Evolutionary conservation across 2,888 invertebrate genomes (phyloP).

Genomic region (Listrodromus nycthemerus): DNA sequence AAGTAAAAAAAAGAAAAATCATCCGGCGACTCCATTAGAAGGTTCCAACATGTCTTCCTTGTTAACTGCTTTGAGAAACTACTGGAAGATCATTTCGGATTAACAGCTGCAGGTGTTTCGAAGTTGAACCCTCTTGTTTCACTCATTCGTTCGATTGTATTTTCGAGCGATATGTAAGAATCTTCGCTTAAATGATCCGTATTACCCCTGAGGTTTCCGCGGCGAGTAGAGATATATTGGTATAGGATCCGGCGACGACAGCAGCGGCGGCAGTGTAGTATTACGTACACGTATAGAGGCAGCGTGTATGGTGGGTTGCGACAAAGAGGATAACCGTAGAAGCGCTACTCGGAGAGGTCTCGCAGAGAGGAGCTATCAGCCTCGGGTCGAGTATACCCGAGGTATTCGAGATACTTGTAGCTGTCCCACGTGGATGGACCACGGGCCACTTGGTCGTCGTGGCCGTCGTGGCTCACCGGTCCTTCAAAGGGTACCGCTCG

Average conservation of each 20-base stretch:
- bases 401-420: slow-evolving; percentile 84
- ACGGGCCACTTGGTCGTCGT: slow-evolving; percentile 78
- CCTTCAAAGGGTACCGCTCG: slow-evolving; percentile 82
- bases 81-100: neutral
- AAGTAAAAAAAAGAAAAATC: neutral
- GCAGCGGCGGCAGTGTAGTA: slow-evolving; percentile 59
- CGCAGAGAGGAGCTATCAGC: slow-evolving; percentile 75
- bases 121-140: neutral
- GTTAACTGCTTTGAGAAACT: neutral
- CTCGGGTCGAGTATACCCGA: slow-evolving; percentile 74
- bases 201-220: slow-evolving; percentile 6
- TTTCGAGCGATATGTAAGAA: neutral
- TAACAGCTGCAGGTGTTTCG: neutral
- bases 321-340: slow-evolving; percentile 58
- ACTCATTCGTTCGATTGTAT: neutral
- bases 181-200: slow-evolving; percentile 2
- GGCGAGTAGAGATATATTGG: slow-evolving; percentile 56
- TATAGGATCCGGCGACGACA: slow-evolving; percentile 49
- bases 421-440: slow-evolving; percentile 82
- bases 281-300: slow-evolving; percentile 67
- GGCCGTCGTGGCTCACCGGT: slow-evolving; percentile 73
- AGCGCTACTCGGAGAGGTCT: slow-evolving; percentile 51
- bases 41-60: neutral
- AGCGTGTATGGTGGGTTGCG: slow-evolving; percentile 64
- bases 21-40: neutral